Conservation (phyloP, 2,888 invertebrate species). For the Cheilosia impressa region DNA sequence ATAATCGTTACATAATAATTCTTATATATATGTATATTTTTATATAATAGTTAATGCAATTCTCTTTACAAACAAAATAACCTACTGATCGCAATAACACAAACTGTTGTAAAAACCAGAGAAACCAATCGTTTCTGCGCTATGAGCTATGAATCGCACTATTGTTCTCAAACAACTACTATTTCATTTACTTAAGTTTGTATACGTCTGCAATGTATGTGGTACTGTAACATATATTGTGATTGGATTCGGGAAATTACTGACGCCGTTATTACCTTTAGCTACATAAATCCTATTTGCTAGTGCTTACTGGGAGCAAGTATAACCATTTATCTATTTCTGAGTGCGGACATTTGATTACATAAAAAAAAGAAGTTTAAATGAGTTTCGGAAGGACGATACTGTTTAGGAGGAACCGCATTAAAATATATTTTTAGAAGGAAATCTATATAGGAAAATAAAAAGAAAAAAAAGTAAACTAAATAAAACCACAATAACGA, state of each 20-base stretch:
- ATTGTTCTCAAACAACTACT: slow-evolving; percentile 47
- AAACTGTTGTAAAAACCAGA: slow-evolving; percentile 36
- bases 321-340: slow-evolving; percentile 54
- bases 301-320: slow-evolving; percentile 12
- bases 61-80: slow-evolving; percentile 65
- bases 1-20: slow-evolving; percentile 59
- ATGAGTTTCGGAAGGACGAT: slow-evolving; percentile 57
- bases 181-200: slow-evolving; percentile 36
- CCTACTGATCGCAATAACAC: slow-evolving; percentile 44
- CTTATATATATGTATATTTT: slow-evolving; percentile 44
- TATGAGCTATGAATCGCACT: slow-evolving; percentile 60
- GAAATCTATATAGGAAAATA: slow-evolving; percentile 25
- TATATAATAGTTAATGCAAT: slow-evolving; percentile 57
- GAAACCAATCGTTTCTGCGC: slow-evolving; percentile 41
- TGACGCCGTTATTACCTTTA: neutral
- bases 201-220: slow-evolving; percentile 22
- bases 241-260: slow-evolving; percentile 2
- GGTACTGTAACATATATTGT: slow-evolving; percentile 9
- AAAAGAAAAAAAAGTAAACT: slow-evolving; percentile 23
- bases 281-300: slow-evolving; percentile 10
- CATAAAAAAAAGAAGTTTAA: neutral
- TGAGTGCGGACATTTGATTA: slow-evolving; percentile 42
- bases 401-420: slow-evolving; percentile 65
- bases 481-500: slow-evolving; percentile 60
- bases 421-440: slow-evolving; percentile 42